Evolutionary conservation across 2,888 invertebrate species (phyloP).

Genomic region (Agrenia bidenticulata): DNA sequence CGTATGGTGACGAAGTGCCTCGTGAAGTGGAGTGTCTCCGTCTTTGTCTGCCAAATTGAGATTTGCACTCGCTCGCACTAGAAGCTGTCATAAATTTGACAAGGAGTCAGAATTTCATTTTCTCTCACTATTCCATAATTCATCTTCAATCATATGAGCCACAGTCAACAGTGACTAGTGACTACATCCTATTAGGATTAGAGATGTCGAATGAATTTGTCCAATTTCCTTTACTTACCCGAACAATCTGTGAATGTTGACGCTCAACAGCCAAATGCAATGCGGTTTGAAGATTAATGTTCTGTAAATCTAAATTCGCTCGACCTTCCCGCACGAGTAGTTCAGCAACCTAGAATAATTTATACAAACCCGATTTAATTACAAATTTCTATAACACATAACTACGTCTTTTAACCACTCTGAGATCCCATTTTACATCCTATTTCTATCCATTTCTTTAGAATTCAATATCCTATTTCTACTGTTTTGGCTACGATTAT

Average conservation of each 20-base stretch:
- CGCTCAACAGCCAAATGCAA: conserved; percentile 93
- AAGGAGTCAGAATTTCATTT: not conserved
- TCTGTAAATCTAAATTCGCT: conserved; percentile 92
- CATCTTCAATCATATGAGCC: no score
- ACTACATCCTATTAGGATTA: no score
- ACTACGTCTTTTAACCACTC: no score
- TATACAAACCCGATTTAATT: no score
- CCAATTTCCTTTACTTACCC: conserved; percentile 61
- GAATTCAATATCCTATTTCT: no score
- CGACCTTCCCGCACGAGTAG: conserved; percentile 81
- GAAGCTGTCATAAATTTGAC: conserved; percentile 62
- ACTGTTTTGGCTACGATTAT: no score
- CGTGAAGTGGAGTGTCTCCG: conserved; percentile 74
- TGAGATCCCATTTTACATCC: no score
- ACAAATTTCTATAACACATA: no score
- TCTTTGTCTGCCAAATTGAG: conserved; percentile 96
- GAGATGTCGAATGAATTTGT: no score
- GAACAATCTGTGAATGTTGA: conserved; percentile 96
- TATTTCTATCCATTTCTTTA: no score
- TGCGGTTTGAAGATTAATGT: conserved; percentile 72
- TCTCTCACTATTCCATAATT: no score
- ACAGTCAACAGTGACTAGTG: no score
- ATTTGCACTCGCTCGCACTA: conserved; percentile 90
- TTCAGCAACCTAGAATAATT: conserved; percentile 76
- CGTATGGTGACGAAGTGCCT: conserved; percentile 82